A percentile compares a stretch with the other conserved stretches of the same genome.
phyloP scores from a whole-genome alignment of 2,888 invertebrate genomes.

The Nemoura dubitans region DNA sequence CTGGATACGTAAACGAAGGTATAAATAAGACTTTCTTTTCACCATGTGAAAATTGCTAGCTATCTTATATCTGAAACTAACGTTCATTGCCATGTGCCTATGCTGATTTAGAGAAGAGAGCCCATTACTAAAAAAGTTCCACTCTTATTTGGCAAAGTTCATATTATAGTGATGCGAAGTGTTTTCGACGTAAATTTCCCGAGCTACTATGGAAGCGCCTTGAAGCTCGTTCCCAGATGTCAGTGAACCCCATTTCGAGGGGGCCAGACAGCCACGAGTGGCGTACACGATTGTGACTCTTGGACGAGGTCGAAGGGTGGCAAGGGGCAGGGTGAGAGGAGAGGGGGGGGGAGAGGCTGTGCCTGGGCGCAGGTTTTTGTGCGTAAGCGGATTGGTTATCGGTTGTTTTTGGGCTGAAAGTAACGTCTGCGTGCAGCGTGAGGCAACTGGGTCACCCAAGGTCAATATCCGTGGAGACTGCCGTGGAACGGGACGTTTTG shows the following conservation, averaged over 20 bases:
- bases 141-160: background rate
- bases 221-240: background rate
- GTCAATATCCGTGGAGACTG: conserved; percentile 26
- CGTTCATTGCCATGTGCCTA: background rate
- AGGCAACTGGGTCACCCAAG: conserved; percentile 38
- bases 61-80: background rate
- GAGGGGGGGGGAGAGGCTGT: background rate
- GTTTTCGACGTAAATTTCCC: background rate
- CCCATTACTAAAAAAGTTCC: background rate
- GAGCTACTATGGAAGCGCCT: background rate
- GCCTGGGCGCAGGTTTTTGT: background rate
- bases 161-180: background rate
- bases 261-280: conserved; percentile 33
- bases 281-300: conserved; percentile 30
- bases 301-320: background rate
- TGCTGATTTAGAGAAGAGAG: background rate
- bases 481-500: background rate
- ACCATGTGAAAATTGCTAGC: background rate
- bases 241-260: conserved; percentile 4
- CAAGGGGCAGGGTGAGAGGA: background rate
- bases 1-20: background rate
- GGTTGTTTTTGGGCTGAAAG: conserved; percentile 35
- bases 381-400: conserved; percentile 10
- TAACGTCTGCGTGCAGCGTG: conserved; percentile 28
- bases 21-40: background rate